phyloP scores from a whole-genome alignment of 2,888 invertebrate species.

The Pristionchus arcanus region DNA sequence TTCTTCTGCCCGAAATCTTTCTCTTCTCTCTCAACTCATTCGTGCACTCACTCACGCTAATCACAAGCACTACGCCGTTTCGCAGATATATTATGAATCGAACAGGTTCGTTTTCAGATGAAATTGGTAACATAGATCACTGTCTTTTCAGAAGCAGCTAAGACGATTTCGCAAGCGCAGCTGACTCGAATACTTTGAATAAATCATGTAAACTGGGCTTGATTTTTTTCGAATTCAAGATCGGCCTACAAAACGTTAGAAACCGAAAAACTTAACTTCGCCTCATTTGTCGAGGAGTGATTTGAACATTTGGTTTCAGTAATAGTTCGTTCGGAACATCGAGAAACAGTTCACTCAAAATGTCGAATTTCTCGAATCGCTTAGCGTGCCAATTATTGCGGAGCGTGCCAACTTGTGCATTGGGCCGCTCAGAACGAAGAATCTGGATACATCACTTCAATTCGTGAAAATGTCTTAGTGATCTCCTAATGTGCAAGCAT shows the following conservation, averaged over 20 bases:
- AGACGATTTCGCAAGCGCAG: background rate
- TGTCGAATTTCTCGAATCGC: background rate
- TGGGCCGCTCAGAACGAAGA: too few relatives aligned
- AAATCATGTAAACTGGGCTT: background rate
- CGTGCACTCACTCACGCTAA: background rate
- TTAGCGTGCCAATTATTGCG: background rate
- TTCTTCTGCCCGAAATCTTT: background rate
- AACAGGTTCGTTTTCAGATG: background rate
- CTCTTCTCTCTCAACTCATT: conserved; percentile 9
- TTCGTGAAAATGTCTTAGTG: too few relatives aligned
- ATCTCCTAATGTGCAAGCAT: too few relatives aligned
- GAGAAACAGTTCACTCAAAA: too few relatives aligned
- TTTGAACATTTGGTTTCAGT: background rate
- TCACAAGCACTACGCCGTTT: background rate
- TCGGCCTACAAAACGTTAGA: too few relatives aligned
- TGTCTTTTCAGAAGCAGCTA: background rate
- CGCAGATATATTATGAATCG: background rate
- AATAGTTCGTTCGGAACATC: background rate
- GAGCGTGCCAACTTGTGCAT: background rate
- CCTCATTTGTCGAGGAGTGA: background rate
- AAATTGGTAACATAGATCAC: too few relatives aligned
- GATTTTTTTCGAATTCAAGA: too few relatives aligned
- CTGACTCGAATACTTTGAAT: background rate
- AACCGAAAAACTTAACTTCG: too few relatives aligned
- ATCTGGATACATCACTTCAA: too few relatives aligned